Base-by-base conservation (phyloP, 2,113 vertebrate species). In the Channa argus region DNA sequence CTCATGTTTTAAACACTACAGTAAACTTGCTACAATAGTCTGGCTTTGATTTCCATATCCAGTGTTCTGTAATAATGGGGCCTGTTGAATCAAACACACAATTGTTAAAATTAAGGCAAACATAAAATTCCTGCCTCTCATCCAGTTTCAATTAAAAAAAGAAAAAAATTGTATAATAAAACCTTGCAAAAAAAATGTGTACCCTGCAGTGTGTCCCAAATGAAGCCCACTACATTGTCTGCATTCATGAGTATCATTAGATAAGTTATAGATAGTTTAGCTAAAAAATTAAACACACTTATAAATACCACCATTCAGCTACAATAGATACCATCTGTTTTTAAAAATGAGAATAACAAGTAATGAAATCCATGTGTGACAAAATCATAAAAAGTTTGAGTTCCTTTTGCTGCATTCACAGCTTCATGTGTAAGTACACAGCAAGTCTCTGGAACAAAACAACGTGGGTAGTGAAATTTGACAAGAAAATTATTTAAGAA, bases 401-500 rank as follows among this genome's bases (percentile, higher is more conserved):
- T 24, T 24, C 24, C 24, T 24, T 24, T 24, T 24, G 24, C 24
- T 24, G 24, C 24, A 24, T 24, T 24, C 24, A 24, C 24, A 24
- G 24, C 24, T 24, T 24, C 24, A 24, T 24, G 24, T 24, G 24
- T 24, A 24, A 24, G 24, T 24, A 24, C 24, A 24, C 24, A 24
- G 33, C 6, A 47, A 53, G 11, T 34, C 5, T 13, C 53, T 8
- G 12, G 60, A 53, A 6, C 0, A 58, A 74, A 67, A 8, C 8
- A 38, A 49, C 59, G 10, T 50, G 24, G 24, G 24, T 5, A 54
- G 2, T 4, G 39, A 77, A 82, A 75, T 34, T n/a, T 24, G 50
- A 82, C 64, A 86, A 37, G 8, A 6, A 33, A 79, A 1, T 62
- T 72, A 76, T 83, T 53, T 90, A 86, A 95, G 83, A 93, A 92